A percentile compares a stretch with the other conserved stretches of the same genome.
Evolutionary conservation across 92 coral and sea anemone species (phyloP).

Genomic region (Zoanthus solanderi): DNA sequence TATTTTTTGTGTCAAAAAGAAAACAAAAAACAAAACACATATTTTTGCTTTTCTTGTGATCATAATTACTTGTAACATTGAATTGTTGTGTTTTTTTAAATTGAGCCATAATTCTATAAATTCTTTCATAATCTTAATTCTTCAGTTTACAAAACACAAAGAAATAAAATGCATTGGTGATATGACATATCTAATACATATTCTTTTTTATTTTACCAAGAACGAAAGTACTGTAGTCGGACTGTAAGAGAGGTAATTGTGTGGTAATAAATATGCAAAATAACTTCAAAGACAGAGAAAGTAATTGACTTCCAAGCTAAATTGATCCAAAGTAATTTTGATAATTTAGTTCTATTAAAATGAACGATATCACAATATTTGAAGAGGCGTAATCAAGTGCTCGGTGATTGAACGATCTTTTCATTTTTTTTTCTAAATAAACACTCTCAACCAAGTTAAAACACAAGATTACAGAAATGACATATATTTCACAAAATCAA

Average conservation of each 20-base stretch:
- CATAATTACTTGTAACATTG: neutral
- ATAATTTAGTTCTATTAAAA: neutral
- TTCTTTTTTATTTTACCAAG: neutral
- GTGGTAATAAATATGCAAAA: conserved; percentile 27
- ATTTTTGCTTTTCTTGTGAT: neutral
- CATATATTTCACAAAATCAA: neutral
- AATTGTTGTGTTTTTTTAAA: neutral
- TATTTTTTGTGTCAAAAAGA: neutral
- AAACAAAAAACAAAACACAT: neutral
- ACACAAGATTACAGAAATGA: neutral
- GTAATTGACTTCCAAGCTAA: neutral
- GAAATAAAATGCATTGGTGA: neutral
- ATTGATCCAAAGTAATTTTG: neutral
- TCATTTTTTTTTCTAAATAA: neutral
- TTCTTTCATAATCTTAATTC: neutral
- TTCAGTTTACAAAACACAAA: neutral
- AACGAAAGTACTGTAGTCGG: neutral
- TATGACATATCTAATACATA: neutral
- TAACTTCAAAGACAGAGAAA: neutral
- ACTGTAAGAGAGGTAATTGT: neutral
- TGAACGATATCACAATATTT: neutral
- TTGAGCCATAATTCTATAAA: neutral
- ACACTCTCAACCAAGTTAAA: neutral
- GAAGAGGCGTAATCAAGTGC: neutral
- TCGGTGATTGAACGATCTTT: neutral